Evolutionary conservation across 2,113 vertebrate species (phyloP).

Genomic region (Hippotragus niger): DNA sequence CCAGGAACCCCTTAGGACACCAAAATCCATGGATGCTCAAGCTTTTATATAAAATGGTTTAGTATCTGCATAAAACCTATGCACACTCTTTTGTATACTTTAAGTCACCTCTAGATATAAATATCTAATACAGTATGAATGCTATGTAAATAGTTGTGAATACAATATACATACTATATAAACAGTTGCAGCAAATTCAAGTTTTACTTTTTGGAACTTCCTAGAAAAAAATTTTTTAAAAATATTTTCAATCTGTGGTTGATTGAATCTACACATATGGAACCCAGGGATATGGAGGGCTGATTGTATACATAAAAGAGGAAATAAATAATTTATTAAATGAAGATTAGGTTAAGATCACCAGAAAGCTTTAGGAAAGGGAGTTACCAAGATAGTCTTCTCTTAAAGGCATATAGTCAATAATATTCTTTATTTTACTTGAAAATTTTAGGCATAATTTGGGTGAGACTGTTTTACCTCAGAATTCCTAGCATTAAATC

Average conservation of each 20-base stretch:
- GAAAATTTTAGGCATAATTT: background rate
- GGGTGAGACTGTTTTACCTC: background rate
- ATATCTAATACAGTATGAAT: background rate
- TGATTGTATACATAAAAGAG: background rate
- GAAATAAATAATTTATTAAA: slow-evolving; percentile 9
- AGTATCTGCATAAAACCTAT: background rate
- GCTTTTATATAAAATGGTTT: background rate
- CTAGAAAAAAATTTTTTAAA: accelerated
- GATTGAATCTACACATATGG: background rate
- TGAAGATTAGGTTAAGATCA: slow-evolving; percentile 4
- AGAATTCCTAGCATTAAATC: background rate
- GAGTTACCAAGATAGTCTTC: background rate
- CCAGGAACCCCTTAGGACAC: background rate
- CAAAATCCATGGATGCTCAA: background rate
- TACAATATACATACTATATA: background rate
- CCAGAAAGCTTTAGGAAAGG: slow-evolving; percentile 15
- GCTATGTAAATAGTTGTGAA: background rate
- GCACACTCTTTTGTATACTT: background rate
- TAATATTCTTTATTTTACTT: background rate
- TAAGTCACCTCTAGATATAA: background rate
- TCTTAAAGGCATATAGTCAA: background rate
- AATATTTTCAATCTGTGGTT: background rate
- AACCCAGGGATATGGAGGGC: background rate
- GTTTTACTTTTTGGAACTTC: background rate
- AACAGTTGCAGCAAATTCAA: background rate